These are phyloP conservation scores for Cynocephalus volans DNA, from an alignment of 2,113 vertebrate genomes.

Conservation along the genomic window DNA sequence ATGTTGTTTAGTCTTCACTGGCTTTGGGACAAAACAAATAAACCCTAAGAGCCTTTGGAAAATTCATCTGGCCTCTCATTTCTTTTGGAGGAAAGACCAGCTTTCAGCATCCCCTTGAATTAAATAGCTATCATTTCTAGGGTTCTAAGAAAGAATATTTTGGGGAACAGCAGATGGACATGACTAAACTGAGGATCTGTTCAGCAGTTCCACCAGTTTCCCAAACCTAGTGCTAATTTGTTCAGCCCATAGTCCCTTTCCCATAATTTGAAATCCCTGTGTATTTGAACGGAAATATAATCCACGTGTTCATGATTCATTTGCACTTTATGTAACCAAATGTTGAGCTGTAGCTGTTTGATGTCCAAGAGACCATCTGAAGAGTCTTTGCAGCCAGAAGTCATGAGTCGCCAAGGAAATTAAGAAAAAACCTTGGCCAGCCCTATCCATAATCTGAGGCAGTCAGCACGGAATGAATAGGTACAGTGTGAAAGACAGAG, in stretches of 20 bases:
- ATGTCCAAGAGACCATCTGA: constrained; percentile 77
- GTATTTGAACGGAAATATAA: constrained; percentile 64
- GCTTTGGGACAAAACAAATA: constrained; percentile 60
- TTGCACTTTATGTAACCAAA: constrained; percentile 74
- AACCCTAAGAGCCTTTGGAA: constrained; percentile 57
- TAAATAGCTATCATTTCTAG: constrained; percentile 31
- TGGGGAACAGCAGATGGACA: background rate
- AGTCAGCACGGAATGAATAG: background rate
- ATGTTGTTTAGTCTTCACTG: background rate
- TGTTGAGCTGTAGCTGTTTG: constrained; percentile 42
- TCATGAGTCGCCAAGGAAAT: constrained; percentile 52
- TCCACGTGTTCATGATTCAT: constrained; percentile 78
- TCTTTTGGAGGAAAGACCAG: constrained; percentile 48
- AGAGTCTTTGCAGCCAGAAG: constrained; percentile 74
- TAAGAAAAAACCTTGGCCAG: constrained; percentile 17
- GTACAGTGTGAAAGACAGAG: background rate
- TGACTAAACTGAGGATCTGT: background rate
- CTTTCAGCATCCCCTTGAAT: background rate
- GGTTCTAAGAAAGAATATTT: background rate
- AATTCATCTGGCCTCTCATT: constrained; percentile 4
- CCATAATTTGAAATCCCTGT: constrained; percentile 60
- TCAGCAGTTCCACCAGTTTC: background rate
- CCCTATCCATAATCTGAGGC: background rate
- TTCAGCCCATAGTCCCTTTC: constrained; percentile 59
- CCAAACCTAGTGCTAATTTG: background rate